Conservation (phyloP, 2,888 invertebrate species). For the Tetramorium bicarinatum region DNA sequence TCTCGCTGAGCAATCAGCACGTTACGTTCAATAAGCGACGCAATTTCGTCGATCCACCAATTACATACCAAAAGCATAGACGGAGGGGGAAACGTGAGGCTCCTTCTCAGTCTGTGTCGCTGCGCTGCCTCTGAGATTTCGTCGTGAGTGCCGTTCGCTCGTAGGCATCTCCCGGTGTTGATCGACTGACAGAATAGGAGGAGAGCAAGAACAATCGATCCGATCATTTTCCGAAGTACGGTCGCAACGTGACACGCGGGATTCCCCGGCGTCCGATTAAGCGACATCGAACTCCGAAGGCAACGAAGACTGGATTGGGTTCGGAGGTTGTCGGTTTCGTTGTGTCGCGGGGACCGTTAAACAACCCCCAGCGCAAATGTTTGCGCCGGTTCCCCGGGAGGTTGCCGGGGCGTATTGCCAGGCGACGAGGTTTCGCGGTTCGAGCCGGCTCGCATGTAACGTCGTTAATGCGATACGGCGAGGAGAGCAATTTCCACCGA, state of each 20-base stretch:
- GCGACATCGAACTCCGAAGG: slow-evolving; percentile 18
- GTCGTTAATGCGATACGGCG: slow-evolving; percentile 30
- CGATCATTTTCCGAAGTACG: slow-evolving; percentile 34
- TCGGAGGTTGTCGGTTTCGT: slow-evolving; percentile 42
- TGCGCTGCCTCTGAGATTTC: slow-evolving; percentile 59
- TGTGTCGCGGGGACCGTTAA: slow-evolving; percentile 37
- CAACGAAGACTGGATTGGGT: slow-evolving; percentile 48
- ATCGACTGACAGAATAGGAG: slow-evolving; percentile 53
- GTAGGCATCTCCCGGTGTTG: slow-evolving; percentile 20
- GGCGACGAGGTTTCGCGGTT: slow-evolving; percentile 15
- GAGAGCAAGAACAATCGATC: slow-evolving; percentile 51
- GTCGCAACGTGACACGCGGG: slow-evolving; percentile 8
- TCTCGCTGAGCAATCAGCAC: too few species aligned
- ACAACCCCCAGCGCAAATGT: slow-evolving; percentile 33
- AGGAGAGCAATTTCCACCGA: slow-evolving; percentile 21
- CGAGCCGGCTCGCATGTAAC: slow-evolving; percentile 8
- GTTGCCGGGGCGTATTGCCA: slow-evolving; percentile 29
- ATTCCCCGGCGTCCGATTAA: slow-evolving; percentile 42
- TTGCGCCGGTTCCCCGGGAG: slow-evolving; percentile 39
- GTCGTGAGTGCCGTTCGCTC: slow-evolving; percentile 29
- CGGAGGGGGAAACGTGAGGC: slow-evolving; percentile 80
- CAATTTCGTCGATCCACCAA: slow-evolving; percentile 1
- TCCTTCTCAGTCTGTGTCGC: slow-evolving; percentile 68
- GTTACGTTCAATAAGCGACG: neutral
- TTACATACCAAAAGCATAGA: slow-evolving; percentile 80